Conservation (phyloP, 2,888 invertebrate genomes). For the Lasioglossum pauxillum region DNA sequence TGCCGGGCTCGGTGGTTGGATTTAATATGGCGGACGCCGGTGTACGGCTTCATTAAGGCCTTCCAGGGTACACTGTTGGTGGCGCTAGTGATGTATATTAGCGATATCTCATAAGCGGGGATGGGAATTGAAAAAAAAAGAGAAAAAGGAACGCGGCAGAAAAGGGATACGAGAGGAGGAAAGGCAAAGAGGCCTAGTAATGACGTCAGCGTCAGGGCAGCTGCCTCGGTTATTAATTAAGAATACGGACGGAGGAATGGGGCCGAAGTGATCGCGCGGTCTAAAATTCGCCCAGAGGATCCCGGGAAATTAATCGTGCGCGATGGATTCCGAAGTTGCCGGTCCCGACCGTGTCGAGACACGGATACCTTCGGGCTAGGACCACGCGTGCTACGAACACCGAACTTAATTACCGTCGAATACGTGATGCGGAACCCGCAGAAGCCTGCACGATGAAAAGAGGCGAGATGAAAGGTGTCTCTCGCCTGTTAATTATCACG, state of each 20-base stretch:
- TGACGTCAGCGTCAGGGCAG: conserved; percentile 81
- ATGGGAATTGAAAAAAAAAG: conserved; percentile 41
- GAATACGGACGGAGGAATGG: conserved; percentile 69
- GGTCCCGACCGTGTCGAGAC: conserved; percentile 56
- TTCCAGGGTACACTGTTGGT: conserved; percentile 75
- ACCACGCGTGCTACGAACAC: conserved; percentile 70
- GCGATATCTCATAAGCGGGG: conserved; percentile 78
- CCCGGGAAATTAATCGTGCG: conserved; percentile 78
- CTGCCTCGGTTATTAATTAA: conserved; percentile 83
- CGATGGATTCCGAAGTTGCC: conserved; percentile 74
- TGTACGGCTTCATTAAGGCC: conserved; percentile 78
- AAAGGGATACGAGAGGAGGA: conserved; percentile 51
- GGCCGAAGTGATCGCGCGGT: conserved; percentile 58
- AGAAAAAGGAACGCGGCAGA: conserved; percentile 12
- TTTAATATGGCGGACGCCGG: conserved; percentile 57
- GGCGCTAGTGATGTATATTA: conserved; percentile 80
- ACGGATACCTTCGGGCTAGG: conserved; percentile 77
- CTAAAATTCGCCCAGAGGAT: conserved; percentile 78
- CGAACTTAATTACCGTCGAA: conserved; percentile 75
- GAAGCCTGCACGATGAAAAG: conserved; percentile 28
- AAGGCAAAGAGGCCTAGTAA: conserved; percentile 79
- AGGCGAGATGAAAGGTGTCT: conserved; percentile 30
- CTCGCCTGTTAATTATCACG: conserved; percentile 72
- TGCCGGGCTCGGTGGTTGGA: conserved; percentile 49
- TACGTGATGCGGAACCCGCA: conserved; percentile 40